phyloP scores from a whole-genome alignment of 2,888 invertebrate genomes.

The Colostygia pectinataria region DNA sequence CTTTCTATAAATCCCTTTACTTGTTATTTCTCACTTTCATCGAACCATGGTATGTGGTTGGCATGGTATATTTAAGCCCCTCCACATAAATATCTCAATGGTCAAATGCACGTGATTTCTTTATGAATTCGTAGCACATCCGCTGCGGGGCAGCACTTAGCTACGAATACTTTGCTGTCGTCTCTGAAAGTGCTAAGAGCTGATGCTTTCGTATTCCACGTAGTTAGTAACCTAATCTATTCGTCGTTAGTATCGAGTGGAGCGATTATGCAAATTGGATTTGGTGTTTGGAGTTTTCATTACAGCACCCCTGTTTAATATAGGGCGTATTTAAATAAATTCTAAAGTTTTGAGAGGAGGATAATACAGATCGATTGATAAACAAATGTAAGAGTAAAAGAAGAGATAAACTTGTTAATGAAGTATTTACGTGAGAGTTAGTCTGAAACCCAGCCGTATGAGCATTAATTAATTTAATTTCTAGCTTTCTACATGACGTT shows the following conservation, averaged over 20 bases:
- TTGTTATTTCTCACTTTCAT: too few species aligned
- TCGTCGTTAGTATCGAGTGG: constrained; percentile 21
- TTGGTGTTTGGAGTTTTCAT: constrained; percentile 23
- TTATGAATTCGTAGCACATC: constrained; percentile 2
- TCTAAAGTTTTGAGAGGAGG: constrained; percentile 5
- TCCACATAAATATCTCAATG: too few species aligned
- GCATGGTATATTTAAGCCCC: too few species aligned
- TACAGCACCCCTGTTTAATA: constrained; percentile 12
- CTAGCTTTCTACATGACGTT: not conserved
- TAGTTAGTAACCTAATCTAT: constrained; percentile 13
- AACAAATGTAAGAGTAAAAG: not conserved
- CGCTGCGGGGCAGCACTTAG: constrained; percentile 4
- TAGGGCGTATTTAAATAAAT: constrained; percentile 16
- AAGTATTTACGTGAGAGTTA: too few species aligned
- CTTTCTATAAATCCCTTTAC: too few species aligned
- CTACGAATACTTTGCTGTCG: not conserved
- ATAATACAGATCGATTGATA: constrained; percentile 4
- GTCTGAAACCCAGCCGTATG: too few species aligned
- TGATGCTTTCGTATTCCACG: not conserved
- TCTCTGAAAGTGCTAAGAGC: constrained; percentile 11
- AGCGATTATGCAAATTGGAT: constrained; percentile 28
- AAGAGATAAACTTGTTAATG: not conserved
- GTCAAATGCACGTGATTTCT: too few species aligned
- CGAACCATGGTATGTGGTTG: too few species aligned
- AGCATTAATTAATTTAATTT: too few species aligned